phyloP scores from a whole-genome alignment of 2,888 invertebrate species.

The Mesorhabditis sp. region DNA sequence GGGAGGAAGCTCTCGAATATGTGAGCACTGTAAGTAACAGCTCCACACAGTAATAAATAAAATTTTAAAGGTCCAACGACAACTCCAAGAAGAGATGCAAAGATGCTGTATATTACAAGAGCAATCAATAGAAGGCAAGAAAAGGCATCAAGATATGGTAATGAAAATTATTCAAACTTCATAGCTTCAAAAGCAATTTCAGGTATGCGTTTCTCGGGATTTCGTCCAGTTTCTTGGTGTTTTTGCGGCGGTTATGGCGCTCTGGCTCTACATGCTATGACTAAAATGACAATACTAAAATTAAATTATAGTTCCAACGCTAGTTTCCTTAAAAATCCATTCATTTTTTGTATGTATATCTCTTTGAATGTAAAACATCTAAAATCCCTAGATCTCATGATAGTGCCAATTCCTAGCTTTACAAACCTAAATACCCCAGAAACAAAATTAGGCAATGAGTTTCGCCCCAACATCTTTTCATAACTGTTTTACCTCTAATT shows the following conservation, averaged over 20 bases:
- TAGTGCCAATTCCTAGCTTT: too few relatives aligned
- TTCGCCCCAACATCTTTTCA: too few relatives aligned
- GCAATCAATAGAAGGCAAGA: neutral
- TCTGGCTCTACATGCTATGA: slow-evolving; percentile 14
- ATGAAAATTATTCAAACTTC: neutral
- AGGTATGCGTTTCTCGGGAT: slow-evolving; percentile 1
- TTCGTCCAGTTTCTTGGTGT: slow-evolving; percentile 15
- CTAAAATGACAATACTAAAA: neutral
- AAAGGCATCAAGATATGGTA: slow-evolving; percentile 4
- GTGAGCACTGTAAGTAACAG: slow-evolving; percentile 28
- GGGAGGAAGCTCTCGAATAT: slow-evolving; percentile 40
- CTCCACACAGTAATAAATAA: neutral
- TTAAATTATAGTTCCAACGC: too few relatives aligned
- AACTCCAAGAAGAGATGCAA: slow-evolving; percentile 35
- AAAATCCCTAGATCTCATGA: too few relatives aligned
- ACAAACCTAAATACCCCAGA: too few relatives aligned
- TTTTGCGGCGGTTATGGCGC: slow-evolving; percentile 14
- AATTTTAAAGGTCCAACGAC: slow-evolving; percentile 29
- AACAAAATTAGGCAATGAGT: too few relatives aligned
- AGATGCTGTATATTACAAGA: slow-evolving; percentile 8
- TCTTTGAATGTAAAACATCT: too few relatives aligned
- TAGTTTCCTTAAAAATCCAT: too few relatives aligned
- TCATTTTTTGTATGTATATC: too few relatives aligned
- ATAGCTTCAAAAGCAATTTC: neutral
- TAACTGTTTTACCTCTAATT: too few relatives aligned